Evolutionary conservation across 1,140 invertebrate species (phyloP).

Genomic region (Drosophila nikananu): DNA sequence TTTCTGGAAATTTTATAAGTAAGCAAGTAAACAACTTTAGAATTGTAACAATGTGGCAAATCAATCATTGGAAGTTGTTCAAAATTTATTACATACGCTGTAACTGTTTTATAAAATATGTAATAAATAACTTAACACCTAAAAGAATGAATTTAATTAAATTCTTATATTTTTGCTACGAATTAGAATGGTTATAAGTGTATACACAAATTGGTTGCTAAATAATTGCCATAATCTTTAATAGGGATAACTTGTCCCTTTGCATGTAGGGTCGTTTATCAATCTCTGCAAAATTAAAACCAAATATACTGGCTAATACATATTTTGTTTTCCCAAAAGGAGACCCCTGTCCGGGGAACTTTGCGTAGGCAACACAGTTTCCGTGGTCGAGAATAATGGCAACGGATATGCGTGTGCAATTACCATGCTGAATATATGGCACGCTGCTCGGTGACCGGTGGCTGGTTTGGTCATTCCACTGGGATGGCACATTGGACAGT

Average conservation of each 20-base stretch:
- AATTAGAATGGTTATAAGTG: not conserved
- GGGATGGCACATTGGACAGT: conserved; percentile 33
- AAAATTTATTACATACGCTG: no score
- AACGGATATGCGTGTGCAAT: conserved; percentile 34
- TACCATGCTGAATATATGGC: conserved; percentile 38
- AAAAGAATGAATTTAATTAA: no score
- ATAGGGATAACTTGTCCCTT: no score
- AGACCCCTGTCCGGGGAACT: no score
- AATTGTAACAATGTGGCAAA: no score
- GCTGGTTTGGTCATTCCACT: conserved; percentile 30
- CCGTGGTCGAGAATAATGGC: conserved; percentile 8
- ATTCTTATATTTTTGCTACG: no score
- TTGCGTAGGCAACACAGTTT: conserved; percentile 14
- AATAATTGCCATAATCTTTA: not conserved
- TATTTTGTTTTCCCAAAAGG: not conserved
- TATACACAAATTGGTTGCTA: not conserved
- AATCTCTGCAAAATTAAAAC: conserved; percentile 1
- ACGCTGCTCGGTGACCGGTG: not conserved
- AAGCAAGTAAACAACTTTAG: no score
- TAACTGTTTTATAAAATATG: no score
- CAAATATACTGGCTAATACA: not conserved
- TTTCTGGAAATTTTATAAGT: no score
- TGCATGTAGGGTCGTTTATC: not conserved
- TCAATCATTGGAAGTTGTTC: no score
- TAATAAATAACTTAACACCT: no score